Percentiles rank a stretch among this genome's conserved stretches.
Conservation (phyloP, 2,113 vertebrate genomes). For the Emberiza fucata region DNA sequence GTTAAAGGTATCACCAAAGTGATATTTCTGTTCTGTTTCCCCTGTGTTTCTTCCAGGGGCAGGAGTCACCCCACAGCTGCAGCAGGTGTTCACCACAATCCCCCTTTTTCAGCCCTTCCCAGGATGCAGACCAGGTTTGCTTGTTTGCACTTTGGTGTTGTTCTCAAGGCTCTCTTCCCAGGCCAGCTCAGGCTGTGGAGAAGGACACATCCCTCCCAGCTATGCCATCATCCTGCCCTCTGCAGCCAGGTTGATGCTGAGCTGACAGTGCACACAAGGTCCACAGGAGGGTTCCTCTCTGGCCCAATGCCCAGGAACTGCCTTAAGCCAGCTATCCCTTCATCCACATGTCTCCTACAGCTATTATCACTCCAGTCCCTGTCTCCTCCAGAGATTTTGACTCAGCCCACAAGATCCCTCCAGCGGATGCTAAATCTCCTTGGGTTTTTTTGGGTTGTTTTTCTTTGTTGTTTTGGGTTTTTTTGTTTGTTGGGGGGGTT, state of each 20-base stretch:
- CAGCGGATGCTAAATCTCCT: not conserved
- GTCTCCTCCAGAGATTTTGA: not conserved
- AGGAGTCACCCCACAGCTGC: not conserved
- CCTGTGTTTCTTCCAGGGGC: too few species aligned
- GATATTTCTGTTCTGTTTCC: not conserved
- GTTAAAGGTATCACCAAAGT: not conserved
- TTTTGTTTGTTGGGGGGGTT: not conserved
- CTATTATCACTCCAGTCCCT: not conserved
- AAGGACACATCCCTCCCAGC: not conserved
- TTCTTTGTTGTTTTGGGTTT: not conserved
- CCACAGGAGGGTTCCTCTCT: not conserved
- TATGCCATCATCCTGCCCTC: not conserved
- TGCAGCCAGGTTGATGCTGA: not conserved
- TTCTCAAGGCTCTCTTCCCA: not conserved
- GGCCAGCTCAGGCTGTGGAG: not conserved
- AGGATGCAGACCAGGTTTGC: not conserved
- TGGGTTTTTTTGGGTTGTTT: not conserved
- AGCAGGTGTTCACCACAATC: not conserved
- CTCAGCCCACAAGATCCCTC: not conserved
- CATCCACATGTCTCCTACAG: not conserved
- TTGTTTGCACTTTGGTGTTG: not conserved
- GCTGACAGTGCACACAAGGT: not conserved
- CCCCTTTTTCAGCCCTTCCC: not conserved
- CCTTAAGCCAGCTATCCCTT: not conserved
- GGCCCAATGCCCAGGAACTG: not conserved